phyloP scores from a whole-genome alignment of 2,888 invertebrate genomes.

The Sesia bembeciformis region DNA sequence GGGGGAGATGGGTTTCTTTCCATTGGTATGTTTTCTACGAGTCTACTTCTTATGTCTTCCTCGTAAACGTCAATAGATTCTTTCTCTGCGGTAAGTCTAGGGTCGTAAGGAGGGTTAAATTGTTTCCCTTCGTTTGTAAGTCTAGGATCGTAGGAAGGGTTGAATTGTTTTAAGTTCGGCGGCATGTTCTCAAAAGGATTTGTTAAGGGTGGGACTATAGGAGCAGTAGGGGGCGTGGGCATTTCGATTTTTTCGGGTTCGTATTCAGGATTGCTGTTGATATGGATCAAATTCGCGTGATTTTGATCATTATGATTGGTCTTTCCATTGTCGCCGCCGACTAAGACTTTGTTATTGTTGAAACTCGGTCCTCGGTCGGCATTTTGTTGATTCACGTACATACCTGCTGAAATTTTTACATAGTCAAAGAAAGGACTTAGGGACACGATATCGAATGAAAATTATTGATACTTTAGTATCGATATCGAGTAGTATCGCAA shows the following conservation, averaged over 20 bases:
- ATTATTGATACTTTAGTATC: no score
- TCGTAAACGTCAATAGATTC: constrained; percentile 30
- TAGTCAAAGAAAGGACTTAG: no score
- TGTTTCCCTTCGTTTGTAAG: constrained; percentile 5
- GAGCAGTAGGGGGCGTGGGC: constrained; percentile 24
- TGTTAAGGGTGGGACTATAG: constrained; percentile 31
- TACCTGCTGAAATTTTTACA: constrained; percentile 34
- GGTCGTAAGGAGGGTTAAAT: constrained; percentile 8
- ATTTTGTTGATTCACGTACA: constrained; percentile 28
- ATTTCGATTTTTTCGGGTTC: neutral
- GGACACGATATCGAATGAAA: no score
- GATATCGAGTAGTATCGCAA: no score
- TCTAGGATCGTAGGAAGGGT: constrained; percentile 8
- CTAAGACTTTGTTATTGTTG: constrained; percentile 64
- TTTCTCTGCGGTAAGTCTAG: constrained; percentile 14
- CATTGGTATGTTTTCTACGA: constrained; percentile 19
- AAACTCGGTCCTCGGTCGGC: constrained; percentile 75
- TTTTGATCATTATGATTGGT: constrained; percentile 29
- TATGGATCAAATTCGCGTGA: constrained; percentile 30
- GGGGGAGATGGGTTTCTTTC: constrained; percentile 20
- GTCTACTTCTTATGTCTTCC: constrained; percentile 35
- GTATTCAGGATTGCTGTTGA: constrained; percentile 21
- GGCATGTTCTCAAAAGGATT: constrained; percentile 60
- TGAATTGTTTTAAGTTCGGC: constrained; percentile 28
- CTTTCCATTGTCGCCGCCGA: constrained; percentile 50